Evolutionary conservation across 2,113 vertebrate species (phyloP), one percentile per base, ranked within the genome.

Genomic region (Pagrus major): DNA sequence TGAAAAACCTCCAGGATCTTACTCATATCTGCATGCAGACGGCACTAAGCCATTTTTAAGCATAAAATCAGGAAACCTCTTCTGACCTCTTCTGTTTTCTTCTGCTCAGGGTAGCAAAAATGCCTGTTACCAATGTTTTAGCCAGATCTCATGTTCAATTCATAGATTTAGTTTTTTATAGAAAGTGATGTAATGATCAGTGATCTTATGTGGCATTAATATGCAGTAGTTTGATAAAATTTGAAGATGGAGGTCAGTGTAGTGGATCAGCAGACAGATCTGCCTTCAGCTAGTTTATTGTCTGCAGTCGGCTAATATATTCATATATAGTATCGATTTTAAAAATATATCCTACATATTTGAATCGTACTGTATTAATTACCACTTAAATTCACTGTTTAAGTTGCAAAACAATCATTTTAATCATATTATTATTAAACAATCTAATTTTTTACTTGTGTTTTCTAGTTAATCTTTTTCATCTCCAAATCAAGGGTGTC

Each of bases 31-130:
- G 21, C 25, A 55, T 18, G 15, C 12, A n/a, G 11, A 18, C 12
- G 25, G 35, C 4, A 29, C 15, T 58, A 47, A n/a, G 6, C 2
- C 16, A 16, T 60, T 60, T 31, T 56, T 31, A 33, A 16, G 21
- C 8, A 56, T 52, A 33, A 49, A 54, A 21, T 44, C 23, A 33
- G 35, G 31, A 75, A 54, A 60, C 39, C 51, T 46, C 44, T 60
- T n/a, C 20, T 33, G 54, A 83, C 60, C 71, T 80, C 8, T 33
- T 76, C 23, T 61, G 55, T 49, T 80, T 58, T 59, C 20, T 31
- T 27, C n/a, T 37, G 54, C 16, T 63, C 18, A 4, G 14, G 31
- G 29, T 51, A 54, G 29, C 11, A 60, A 44, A 44, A 9, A 9
- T 23, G 61, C 54, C 60, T 3, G 1, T 58, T 46, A 37, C 61